Base-by-base conservation (phyloP, 2,888 invertebrate genomes). In the Zelleria hepariella region DNA sequence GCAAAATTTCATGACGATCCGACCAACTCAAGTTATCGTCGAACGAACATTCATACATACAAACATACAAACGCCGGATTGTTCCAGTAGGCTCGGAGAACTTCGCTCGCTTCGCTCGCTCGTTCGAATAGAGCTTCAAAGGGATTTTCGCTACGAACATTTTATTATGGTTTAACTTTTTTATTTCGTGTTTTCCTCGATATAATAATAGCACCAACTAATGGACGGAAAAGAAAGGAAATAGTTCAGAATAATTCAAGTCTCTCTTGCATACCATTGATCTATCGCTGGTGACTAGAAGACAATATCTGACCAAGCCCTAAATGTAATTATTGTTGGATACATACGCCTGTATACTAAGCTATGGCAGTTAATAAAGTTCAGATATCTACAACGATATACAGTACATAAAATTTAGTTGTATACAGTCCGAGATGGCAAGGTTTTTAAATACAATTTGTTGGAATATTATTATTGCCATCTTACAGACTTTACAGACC, bases 351-450 rank as follows among this genome's bases (percentile, higher is more conserved):
- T 42, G 32, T 42, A 42, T 42, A 42, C 32, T 42, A 15, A 42
- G 10, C 32, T 42, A 42, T 42, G 51, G 8, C 51, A 25, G 27
- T 27, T 54, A 54, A 23, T 54, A 2, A 54, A 54, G 27, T 54
- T 47, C 25, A 53, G 53, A 77, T 78, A 80, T 78, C 74, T 78
- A 77, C 69, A 77, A 75, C 74, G 74, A 73, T 75, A 73, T 75
- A 66, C 73, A n/a, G n/a, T n/a, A n/a, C n/a, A n/a, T n/a, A n/a
- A 66, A 42, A 42, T 10, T 2, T 42, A 42, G 32, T 15, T 42
- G 32, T 15, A 15, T 42, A 10, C 32, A 42, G 32, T 15, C 32
- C 32, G 15, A 10, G 15, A 15, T 10, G 6, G 32, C 32, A 42
- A 10, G 2, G 15, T 15, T n/a, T 15, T 42, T 42, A 42, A 42